A percentile compares a stretch with the other conserved stretches of the same genome.
phyloP scores from a whole-genome alignment of 2,888 invertebrate genomes.

The Lumbricus terrestris region DNA sequence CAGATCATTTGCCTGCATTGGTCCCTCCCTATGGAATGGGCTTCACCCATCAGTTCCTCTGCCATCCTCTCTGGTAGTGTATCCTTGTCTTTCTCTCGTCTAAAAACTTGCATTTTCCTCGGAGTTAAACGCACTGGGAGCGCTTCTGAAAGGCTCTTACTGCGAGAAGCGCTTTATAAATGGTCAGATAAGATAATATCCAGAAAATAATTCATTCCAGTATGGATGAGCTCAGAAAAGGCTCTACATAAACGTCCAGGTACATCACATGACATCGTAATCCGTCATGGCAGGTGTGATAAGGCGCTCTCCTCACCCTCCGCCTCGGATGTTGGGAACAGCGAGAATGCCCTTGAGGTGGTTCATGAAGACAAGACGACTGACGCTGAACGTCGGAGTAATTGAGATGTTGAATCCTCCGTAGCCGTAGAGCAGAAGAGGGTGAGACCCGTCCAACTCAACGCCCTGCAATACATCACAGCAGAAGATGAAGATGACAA shows the following conservation, averaged over 20 bases:
- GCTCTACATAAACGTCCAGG: neutral
- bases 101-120: too few relatives aligned
- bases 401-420: constrained; percentile 94
- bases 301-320: constrained; percentile 72
- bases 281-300: neutral
- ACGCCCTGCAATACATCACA: constrained; percentile 69
- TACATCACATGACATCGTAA: neutral
- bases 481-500: too few relatives aligned
- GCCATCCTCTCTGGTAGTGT: too few relatives aligned
- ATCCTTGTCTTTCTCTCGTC: too few relatives aligned
- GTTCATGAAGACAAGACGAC: constrained; percentile 82
- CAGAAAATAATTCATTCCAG: too few relatives aligned
- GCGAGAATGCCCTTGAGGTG: constrained; percentile 85
- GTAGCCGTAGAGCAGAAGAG: constrained; percentile 89
- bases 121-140: too few relatives aligned
- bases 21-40: too few relatives aligned
- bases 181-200: too few relatives aligned
- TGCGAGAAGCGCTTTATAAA: too few relatives aligned
- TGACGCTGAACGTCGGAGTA: constrained; percentile 84
- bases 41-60: too few relatives aligned
- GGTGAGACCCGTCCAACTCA: constrained; percentile 70
- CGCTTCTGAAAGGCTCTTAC: too few relatives aligned
- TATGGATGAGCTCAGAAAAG: neutral
- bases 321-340: constrained; percentile 90
- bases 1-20: too few relatives aligned